A percentile compares a stretch with the other conserved stretches of the same genome.
phyloP scores from a whole-genome alignment of 2,113 vertebrate species.

The Perognathus longimembris region DNA sequence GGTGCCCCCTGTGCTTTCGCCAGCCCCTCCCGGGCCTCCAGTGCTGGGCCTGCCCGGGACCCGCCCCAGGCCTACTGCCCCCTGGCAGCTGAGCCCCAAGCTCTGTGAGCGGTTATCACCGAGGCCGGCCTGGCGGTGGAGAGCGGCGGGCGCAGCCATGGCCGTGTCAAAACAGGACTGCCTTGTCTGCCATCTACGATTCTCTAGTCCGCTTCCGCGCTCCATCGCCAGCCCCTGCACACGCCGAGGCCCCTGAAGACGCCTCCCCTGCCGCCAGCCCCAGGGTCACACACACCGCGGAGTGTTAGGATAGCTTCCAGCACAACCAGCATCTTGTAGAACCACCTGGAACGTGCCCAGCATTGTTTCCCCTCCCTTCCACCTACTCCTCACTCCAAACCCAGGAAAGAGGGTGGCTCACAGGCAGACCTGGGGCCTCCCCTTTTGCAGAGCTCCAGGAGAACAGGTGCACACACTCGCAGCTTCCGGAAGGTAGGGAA shows the following conservation, averaged over 20 bases:
- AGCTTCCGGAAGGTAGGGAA: not conserved
- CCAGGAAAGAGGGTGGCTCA: not conserved
- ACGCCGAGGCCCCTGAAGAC: too few species aligned
- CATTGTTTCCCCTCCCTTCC: not conserved
- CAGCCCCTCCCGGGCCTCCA: not conserved
- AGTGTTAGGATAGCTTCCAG: not conserved
- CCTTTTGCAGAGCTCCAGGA: not conserved
- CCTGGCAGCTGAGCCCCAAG: not conserved
- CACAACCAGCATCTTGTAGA: not conserved
- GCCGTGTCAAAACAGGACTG: too few species aligned
- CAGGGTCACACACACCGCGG: rapidly evolving
- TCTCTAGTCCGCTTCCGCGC: not conserved
- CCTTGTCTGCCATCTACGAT: conserved; percentile 44
- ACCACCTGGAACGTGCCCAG: not conserved
- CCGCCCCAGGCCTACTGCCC: too few species aligned
- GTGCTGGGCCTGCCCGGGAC: too few species aligned
- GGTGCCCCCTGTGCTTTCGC: not conserved
- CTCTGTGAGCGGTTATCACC: not conserved
- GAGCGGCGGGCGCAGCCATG: too few species aligned
- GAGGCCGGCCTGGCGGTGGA: conserved; percentile 19
- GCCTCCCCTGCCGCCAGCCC: not conserved
- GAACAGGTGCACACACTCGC: rapidly evolving
- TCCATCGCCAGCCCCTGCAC: not conserved
- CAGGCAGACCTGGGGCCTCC: rapidly evolving
- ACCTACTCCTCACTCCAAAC: not conserved